Conservation (phyloP, 2,888 invertebrate genomes). For the Epistrophe eligans region DNA sequence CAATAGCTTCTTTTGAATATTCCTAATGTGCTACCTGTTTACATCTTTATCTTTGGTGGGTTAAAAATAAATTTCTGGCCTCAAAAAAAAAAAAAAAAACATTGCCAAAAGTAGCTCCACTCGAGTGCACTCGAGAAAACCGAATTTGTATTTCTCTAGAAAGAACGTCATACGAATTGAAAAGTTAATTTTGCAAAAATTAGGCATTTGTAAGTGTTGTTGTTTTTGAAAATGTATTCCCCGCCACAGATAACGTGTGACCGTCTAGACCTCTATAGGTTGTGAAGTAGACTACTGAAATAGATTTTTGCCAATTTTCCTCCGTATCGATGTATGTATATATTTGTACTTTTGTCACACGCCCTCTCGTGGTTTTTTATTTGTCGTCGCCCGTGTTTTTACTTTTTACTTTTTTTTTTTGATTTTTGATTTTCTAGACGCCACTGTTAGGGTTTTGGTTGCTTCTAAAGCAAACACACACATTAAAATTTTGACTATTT, state of each 20-base stretch:
- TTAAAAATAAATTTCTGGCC: slow-evolving; percentile 32
- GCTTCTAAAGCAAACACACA: slow-evolving; percentile 19
- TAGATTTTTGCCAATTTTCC: slow-evolving; percentile 31
- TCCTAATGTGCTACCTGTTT: slow-evolving; percentile 8
- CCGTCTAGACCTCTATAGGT: slow-evolving; percentile 54
- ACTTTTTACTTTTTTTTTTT: not conserved
- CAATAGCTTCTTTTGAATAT: slow-evolving; percentile 16
- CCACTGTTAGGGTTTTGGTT: slow-evolving; percentile 13
- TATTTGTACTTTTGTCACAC: slow-evolving; percentile 54
- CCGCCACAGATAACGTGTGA: slow-evolving; percentile 35
- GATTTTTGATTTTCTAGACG: slow-evolving; percentile 43
- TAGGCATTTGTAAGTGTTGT: not conserved
- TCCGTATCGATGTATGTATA: slow-evolving; percentile 15
- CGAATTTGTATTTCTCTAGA: slow-evolving; percentile 1
- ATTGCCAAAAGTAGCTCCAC: slow-evolving; percentile 26
- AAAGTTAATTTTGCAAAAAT: slow-evolving; percentile 14
- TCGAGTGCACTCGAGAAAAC: slow-evolving; percentile 48
- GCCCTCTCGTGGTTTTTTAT: slow-evolving; percentile 34
- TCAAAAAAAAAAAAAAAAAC: not conserved
- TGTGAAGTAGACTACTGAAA: slow-evolving; percentile 36
- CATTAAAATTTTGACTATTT: slow-evolving; percentile 28
- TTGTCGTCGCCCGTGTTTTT: slow-evolving; percentile 18
- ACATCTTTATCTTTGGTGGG: not conserved
- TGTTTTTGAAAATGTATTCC: not conserved
- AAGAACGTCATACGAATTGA: slow-evolving; percentile 31